Evolutionary conservation across 2,888 invertebrate species (phyloP).

Genomic region (Patella ulyssiponensis): DNA sequence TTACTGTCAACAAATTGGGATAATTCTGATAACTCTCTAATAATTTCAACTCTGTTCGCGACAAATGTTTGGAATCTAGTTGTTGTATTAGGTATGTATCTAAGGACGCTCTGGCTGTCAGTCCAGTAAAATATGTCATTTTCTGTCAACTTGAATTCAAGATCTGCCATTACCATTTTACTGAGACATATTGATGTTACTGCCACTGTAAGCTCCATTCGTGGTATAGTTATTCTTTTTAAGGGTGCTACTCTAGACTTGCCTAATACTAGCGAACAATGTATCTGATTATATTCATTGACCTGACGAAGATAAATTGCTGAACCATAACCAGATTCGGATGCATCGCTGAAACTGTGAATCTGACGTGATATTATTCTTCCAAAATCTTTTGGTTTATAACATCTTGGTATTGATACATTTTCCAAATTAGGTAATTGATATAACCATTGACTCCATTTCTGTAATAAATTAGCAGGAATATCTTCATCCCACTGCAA

Average conservation of each 20-base stretch:
- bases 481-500: background rate
- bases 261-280: constrained; percentile 4
- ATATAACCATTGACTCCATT: background rate
- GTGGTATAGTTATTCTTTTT: constrained; percentile 11
- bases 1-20: background rate
- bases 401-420: background rate
- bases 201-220: constrained; percentile 17
- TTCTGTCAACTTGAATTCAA: background rate
- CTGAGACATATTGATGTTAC: background rate
- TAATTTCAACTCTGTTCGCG: constrained; percentile 5
- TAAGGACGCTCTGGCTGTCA: background rate
- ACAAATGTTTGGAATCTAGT: constrained; percentile 13
- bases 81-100: background rate
- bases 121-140: background rate
- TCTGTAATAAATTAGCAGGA: background rate
- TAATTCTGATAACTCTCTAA: constrained; percentile 8
- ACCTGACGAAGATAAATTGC: background rate
- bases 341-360: constrained; percentile 15
- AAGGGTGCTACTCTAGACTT: constrained; percentile 20
- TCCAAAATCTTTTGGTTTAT: background rate
- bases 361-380: background rate
- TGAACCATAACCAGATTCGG: constrained; percentile 15
- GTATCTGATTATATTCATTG: background rate
- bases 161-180: background rate
- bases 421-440: background rate